Evolutionary conservation across 2,888 invertebrate species (phyloP), one percentile per base, ranked within the genome.

Genomic region (Omphaloscelis lunosa): DNA sequence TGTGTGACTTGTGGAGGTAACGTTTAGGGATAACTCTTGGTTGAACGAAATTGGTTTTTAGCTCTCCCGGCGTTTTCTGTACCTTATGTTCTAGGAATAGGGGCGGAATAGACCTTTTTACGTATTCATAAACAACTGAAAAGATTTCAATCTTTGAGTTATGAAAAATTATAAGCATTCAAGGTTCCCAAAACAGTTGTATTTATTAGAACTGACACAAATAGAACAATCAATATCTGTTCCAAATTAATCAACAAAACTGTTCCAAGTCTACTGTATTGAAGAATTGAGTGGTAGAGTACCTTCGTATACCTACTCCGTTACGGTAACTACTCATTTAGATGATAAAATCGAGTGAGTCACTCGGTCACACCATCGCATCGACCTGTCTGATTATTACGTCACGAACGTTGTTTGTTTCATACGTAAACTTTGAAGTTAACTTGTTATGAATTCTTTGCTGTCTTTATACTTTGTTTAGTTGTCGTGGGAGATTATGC

Each of bases 331-430:
- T 29, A 62, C 78, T 83, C 74, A 69, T 27, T 80, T 61, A 53
- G 69, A 75, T 75, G 74, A 80, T 74, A 69, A 51, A 74, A 65
- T 68, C 72, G 34, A 23, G 39, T 84, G 84, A 84, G 77, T 86
- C 83, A 84, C 59, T 66, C 66, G 27, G 75, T 72, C 78, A 75
- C 81, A 77, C 73, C 74, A 77, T 72, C 74, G 75, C 77, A 75
- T 76, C 79, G 77, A 85, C 80, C 77, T 71, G 76, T 75, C 75
- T 80, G 66, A 75, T 82, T 75, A 66, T 83, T 39, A 73, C 83
- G 83, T 83, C 83, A 83, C 59, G 11, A 34, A 1, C 23, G 69
- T 39, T 83, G 65, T 75, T 71, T 73, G 77, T 41, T 70, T 70
- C 51, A n/a, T 39, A 41, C n/a, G 5, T 34, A 6, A 58, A 76